These are phyloP conservation scores for Heteropelma amictum DNA, from an alignment of 2,888 invertebrate species.

Conservation along the genomic window DNA sequence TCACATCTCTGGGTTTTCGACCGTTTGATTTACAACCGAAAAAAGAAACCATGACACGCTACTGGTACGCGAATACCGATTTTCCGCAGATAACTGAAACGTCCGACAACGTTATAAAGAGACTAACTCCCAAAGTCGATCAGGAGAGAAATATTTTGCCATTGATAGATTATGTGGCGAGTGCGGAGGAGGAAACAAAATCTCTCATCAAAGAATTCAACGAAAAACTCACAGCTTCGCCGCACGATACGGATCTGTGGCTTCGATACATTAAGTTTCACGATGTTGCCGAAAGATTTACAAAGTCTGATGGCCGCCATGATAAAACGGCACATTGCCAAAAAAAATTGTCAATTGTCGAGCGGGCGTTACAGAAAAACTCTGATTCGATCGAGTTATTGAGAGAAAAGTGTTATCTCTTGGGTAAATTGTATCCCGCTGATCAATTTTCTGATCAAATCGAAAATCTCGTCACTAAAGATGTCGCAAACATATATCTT, in stretches of 20 bases:
- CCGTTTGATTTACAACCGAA: not conserved
- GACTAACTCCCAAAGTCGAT: not conserved
- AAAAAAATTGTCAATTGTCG: slow-evolving; percentile 82
- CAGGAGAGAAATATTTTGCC: not conserved
- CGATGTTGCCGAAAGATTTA: slow-evolving; percentile 63
- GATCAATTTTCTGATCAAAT: slow-evolving; percentile 80
- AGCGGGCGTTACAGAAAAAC: slow-evolving; percentile 82
- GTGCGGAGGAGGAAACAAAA: slow-evolving; percentile 77
- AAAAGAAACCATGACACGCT: not conserved
- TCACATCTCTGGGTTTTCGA: not conserved
- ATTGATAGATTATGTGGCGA: not conserved
- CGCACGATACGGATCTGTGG: slow-evolving; percentile 81
- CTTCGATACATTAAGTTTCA: slow-evolving; percentile 82
- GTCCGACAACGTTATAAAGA: not conserved
- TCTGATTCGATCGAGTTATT: slow-evolving; percentile 79
- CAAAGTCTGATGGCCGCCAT: slow-evolving; percentile 50
- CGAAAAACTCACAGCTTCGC: slow-evolving; percentile 78
- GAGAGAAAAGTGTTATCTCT: slow-evolving; percentile 78
- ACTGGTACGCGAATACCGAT: too few species aligned
- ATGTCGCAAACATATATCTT: slow-evolving; percentile 75
- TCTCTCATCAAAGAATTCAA: slow-evolving; percentile 80
- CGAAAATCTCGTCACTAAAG: slow-evolving; percentile 78
- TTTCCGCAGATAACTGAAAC: too few species aligned
- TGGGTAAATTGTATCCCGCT: slow-evolving; percentile 80
- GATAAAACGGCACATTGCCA: slow-evolving; percentile 72